phyloP scores from a whole-genome alignment of 2,113 vertebrate genomes.

The Diphyllodes magnificus region DNA sequence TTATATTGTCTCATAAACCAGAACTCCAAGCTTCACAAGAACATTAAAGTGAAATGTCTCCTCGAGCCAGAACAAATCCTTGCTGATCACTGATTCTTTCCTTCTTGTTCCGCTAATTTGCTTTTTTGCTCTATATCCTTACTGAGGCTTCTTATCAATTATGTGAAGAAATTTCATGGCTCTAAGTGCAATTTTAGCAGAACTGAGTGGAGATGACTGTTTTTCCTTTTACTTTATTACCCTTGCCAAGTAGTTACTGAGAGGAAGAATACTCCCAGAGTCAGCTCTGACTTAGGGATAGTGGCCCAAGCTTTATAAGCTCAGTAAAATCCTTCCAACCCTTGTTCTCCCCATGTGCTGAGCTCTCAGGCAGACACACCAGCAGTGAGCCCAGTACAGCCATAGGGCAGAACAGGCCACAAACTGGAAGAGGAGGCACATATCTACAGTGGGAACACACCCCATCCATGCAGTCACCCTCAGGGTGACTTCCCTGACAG shows the following conservation, averaged over 20 bases:
- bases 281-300: neutral
- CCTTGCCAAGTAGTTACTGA: neutral
- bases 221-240: neutral
- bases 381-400: neutral
- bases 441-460: neutral
- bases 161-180: neutral
- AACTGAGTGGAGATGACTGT: neutral
- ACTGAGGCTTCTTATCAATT: neutral
- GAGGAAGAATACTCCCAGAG: neutral
- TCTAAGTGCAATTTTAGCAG: neutral
- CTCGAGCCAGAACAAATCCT: neutral
- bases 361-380: neutral
- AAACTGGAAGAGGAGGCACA: neutral
- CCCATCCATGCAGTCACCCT: neutral
- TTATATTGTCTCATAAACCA: neutral
- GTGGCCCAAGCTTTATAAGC: neutral
- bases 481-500: neutral
- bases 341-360: neutral
- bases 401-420: accelerated
- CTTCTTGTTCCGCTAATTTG: neutral
- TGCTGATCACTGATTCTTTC: neutral
- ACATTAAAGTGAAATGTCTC: neutral
- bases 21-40: neutral
- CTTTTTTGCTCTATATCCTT: neutral
- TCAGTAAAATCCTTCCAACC: neutral